phyloP scores from a whole-genome alignment of 2,113 vertebrate genomes.

The Progne subis region DNA sequence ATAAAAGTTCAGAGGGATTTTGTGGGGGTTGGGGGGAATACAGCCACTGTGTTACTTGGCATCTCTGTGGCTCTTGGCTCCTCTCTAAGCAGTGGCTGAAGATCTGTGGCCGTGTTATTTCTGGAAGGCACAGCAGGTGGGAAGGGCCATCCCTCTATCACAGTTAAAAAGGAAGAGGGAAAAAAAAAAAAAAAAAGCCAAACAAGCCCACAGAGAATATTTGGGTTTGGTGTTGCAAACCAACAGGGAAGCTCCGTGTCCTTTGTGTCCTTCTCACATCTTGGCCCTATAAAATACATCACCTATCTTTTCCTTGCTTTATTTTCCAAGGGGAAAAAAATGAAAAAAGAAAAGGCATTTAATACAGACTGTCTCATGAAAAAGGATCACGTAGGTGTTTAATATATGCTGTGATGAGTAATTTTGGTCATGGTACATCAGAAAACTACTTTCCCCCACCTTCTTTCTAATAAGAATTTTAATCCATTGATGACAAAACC shows the following conservation, averaged over 20 bases:
- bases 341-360: background rate
- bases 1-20: background rate
- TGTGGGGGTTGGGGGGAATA: background rate
- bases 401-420: slow-evolving; percentile 57
- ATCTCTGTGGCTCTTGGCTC: background rate
- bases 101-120: background rate
- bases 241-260: background rate
- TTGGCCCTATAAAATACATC: background rate
- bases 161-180: background rate
- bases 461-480: slow-evolving; percentile 63
- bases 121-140: background rate
- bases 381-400: slow-evolving; percentile 42
- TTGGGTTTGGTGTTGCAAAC: background rate
- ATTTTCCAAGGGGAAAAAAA: background rate
- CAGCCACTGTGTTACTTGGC: background rate
- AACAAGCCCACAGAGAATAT: background rate
- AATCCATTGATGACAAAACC: slow-evolving; percentile 66
- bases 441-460: slow-evolving; percentile 29
- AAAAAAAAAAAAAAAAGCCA: background rate
- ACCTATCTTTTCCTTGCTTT: background rate
- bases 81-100: background rate
- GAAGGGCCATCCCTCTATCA: background rate
- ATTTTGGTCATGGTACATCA: slow-evolving; percentile 42
- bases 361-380: background rate
- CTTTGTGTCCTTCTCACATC: background rate